These are phyloP conservation scores for Sitta carolinensis DNA, from an alignment of 2,797 vertebrate species.

Conservation along the genomic window DNA sequence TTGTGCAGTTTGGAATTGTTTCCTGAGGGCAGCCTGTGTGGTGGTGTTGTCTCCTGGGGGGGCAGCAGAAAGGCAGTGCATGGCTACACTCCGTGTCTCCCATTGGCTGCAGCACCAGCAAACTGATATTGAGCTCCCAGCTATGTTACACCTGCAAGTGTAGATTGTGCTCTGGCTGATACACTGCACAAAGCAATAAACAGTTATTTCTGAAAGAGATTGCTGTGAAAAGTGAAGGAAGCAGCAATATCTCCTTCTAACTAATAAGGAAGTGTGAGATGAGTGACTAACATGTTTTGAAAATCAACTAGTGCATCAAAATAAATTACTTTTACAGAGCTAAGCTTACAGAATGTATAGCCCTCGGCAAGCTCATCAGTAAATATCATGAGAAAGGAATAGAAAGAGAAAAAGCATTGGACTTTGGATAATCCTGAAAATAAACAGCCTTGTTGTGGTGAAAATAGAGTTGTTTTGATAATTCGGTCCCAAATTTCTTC, in stretches of 20 bases:
- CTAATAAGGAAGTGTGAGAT: neutral
- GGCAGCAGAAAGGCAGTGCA: neutral
- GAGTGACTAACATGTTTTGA: neutral
- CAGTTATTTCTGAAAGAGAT: neutral
- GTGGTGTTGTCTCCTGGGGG: neutral
- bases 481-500: neutral
- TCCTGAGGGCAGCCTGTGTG: neutral
- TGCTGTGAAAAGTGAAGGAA: neutral
- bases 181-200: neutral
- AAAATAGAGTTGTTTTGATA: neutral
- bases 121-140: neutral
- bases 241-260: neutral
- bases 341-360: neutral
- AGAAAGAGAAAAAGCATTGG: neutral
- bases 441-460: neutral
- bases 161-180: neutral
- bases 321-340: neutral
- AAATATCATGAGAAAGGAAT: neutral
- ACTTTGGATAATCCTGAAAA: neutral
- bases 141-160: neutral
- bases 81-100: fast-evolving
- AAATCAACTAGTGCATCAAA: neutral
- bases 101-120: neutral
- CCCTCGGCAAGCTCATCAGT: neutral
- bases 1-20: neutral